Base-by-base conservation (phyloP, 23 tunicate species). In the Corella eumyota region DNA sequence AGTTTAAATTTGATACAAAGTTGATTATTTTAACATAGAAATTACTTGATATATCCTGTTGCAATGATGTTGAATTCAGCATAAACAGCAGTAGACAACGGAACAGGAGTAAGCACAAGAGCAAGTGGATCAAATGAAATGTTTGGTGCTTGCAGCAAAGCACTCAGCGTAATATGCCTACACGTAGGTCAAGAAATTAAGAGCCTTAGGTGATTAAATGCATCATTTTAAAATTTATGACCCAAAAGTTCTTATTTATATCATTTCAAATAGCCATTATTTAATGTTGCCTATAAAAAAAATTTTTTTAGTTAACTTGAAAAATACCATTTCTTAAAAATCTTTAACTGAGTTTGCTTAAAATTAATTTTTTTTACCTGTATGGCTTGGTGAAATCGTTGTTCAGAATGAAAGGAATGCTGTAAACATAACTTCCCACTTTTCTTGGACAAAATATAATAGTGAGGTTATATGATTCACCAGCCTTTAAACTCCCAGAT, bases 31-130 rank as follows among this genome's bases (percentile, higher is more conserved):
- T n/a, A 40, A 40, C 48, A 40, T 40, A 9, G 13, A 51, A 7
- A 64, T 65, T 61, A 88, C 96, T 28, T 72, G 72, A 32, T 23
- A 47, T 78, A 88, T 25, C 88, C 88, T 5, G 77, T 64, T n/a
- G 96, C 96, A 4, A 79, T 65, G 34, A 88, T 62, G 62, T 79
- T 88, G 64, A 88, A 88, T 56, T 79, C 81, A 32, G 83, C 88
- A 45, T 78, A 79, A 19, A 79, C 96, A 29, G 82, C 77, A 11
- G 88, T 88, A 6, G 76, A 40, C 1, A 88, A 76, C 23, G 96
- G 96, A 7, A 88, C 87, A n/a, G 96, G 96, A 55, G 87, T 88
- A 19, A 88, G 76, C 5, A 73, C 81, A 1, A 88, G 66, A 11
- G 83, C 88, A 1, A 75, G 76, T 15, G 96, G 96, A 36, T 88